Conservation (phyloP, 2,113 vertebrate species). For the Aegotheles bennettii region DNA sequence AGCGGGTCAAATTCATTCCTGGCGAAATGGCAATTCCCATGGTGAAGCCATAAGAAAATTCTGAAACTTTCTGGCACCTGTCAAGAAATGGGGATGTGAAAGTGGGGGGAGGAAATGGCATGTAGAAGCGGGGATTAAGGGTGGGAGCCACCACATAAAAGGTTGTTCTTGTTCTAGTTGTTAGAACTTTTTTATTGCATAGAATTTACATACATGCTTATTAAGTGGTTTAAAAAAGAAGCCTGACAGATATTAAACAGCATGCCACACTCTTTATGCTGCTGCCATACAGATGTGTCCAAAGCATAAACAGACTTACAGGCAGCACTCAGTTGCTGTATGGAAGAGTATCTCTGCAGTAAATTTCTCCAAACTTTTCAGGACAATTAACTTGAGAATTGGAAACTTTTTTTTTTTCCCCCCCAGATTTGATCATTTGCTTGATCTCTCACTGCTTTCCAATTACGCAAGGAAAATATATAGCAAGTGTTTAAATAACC, state of each 20-base stretch:
- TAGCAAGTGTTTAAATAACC: slow-evolving; percentile 48
- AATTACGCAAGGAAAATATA: slow-evolving; percentile 56
- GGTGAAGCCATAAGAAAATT: slow-evolving; percentile 37
- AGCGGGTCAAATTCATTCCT: slow-evolving; percentile 54
- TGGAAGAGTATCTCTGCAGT: slow-evolving; percentile 49
- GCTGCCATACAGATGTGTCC: slow-evolving; percentile 68
- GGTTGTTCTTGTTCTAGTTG: slow-evolving; percentile 65
- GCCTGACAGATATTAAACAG: slow-evolving; percentile 69
- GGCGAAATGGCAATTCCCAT: slow-evolving; percentile 56
- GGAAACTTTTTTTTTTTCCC: background rate
- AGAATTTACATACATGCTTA: slow-evolving; percentile 72
- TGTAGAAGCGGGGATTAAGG: slow-evolving; percentile 57
- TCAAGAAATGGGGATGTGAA: slow-evolving; percentile 61
- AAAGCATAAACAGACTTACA: slow-evolving; percentile 65
- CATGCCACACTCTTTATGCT: slow-evolving; percentile 67
- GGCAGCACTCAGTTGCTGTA: slow-evolving; percentile 38
- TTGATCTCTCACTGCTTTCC: slow-evolving; percentile 53
- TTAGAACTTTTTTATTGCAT: slow-evolving; percentile 64
- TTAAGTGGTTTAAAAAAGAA: slow-evolving; percentile 70
- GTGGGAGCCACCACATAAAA: slow-evolving; percentile 68
- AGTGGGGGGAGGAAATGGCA: slow-evolving; percentile 53
- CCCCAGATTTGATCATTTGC: background rate
- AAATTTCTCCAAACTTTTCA: slow-evolving; percentile 45
- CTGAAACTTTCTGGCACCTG: slow-evolving; percentile 62
- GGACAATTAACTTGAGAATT: slow-evolving; percentile 52